A percentile compares a stretch with the other conserved stretches of the same genome.
Conservation (phyloP, 2,797 vertebrate species). For the Centropyge bicolor region DNA sequence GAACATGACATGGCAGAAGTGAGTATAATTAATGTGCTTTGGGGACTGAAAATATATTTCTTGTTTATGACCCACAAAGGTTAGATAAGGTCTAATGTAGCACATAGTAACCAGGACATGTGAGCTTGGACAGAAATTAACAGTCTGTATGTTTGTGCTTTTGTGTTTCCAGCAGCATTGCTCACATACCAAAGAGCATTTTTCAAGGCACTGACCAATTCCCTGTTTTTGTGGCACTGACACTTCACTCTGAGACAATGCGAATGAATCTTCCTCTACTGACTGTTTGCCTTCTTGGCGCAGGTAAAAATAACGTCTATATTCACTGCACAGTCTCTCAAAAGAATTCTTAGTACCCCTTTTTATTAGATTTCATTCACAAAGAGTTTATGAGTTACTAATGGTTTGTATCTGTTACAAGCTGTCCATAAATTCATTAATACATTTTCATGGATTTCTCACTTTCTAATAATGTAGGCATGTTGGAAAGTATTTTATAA, state of each 20-base stretch:
- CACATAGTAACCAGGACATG: neutral
- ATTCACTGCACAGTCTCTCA: neutral
- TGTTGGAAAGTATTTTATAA: neutral
- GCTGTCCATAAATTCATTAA: neutral
- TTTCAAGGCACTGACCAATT: neutral
- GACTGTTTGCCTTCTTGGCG: constrained; percentile 61
- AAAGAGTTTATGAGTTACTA: neutral
- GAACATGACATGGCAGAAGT: neutral
- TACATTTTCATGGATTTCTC: neutral
- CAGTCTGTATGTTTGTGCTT: constrained; percentile 1
- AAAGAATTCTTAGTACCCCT: neutral
- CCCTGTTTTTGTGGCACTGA: neutral
- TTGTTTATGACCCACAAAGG: neutral
- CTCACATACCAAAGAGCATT: neutral
- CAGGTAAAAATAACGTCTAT: constrained; percentile 61
- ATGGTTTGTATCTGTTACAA: neutral
- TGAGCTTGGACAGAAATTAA: neutral
- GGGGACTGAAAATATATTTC: neutral
- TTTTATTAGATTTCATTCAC: neutral
- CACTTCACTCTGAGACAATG: constrained; percentile 42
- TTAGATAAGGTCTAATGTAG: neutral
- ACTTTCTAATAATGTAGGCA: no score
- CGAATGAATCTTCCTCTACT: constrained; percentile 3
- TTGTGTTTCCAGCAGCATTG: constrained; percentile 22
- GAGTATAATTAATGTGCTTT: neutral